Base-by-base conservation (phyloP, 35 echinoderm and acorn worm genomes). In the Heliocidaris tuberculata region DNA sequence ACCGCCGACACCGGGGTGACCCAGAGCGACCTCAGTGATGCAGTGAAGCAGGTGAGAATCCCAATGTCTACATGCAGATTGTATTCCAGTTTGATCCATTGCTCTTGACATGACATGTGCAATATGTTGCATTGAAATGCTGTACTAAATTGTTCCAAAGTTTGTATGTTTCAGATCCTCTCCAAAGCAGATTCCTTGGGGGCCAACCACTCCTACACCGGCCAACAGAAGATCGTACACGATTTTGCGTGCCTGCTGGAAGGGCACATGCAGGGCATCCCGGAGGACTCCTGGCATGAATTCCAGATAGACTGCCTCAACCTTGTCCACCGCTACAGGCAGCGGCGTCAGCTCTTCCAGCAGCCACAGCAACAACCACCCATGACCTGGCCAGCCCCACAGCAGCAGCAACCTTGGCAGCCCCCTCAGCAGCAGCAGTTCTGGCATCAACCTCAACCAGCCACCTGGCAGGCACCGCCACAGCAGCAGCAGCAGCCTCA, bases 81-180 rank as follows among this genome's bases (percentile, higher is more conserved):
- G 94, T 94, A 94, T 94, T 94, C 94, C 94, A 94, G 94, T 88
- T 94, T 94, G 85, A 87, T 94, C 65, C 65, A 86, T 48, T 87
- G 71, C 13, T 94, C 71, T 94, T 94, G 94, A 94, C 94, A 94
- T 94, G 94, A 94, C 94, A 94, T 94, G 94, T 94, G 94, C 94
- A 86, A 94, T 94, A 94, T 94, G 93, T 94, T 94, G 93, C 93
- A 94, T 87, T 94, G 94, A 86, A 85, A 65, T 94, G 60, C 21
- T 94, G 47, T 90, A 90, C 60, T 94, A 94, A 94, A 94, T 90
- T 95, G 85, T 27, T 48, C 11, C 95, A 95, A 95, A 93, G 59
- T 95, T 92, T 95, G 95, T 96, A 48, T 96, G 95, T 96, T 96
- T 93, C 92, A 96, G 95, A 94, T 96, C 47, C 95, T 96, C 92